These are phyloP conservation scores for Gila robusta DNA, from an alignment of 2,797 vertebrate genomes.

Conservation along the genomic window DNA sequence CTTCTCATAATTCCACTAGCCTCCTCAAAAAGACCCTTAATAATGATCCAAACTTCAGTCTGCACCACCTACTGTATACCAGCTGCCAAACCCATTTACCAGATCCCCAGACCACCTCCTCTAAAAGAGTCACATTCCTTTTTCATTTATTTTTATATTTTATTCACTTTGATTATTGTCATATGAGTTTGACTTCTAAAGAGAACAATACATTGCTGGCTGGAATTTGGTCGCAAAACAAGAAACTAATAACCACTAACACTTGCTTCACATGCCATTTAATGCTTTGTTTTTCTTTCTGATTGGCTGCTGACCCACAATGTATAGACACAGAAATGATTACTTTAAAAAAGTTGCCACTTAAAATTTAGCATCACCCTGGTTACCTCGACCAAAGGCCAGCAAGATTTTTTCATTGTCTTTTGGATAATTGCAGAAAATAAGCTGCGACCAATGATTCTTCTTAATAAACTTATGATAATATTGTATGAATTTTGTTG, in stretches of 20 bases:
- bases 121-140: neutral
- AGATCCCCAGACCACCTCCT: constrained; percentile 19
- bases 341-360: neutral
- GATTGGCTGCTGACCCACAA: neutral
- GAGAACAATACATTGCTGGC: neutral
- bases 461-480: neutral
- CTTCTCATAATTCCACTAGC: constrained; percentile 38
- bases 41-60: constrained; percentile 46
- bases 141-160: constrained; percentile 2
- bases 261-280: neutral
- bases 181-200: neutral
- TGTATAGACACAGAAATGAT: neutral
- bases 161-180: constrained; percentile 17
- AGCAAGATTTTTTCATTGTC: neutral
- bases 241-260: neutral
- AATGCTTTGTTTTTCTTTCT: constrained; percentile 10
- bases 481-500: neutral
- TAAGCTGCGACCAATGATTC: neutral
- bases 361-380: neutral
- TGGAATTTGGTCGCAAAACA: neutral
- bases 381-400: neutral
- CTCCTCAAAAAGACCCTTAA: constrained; percentile 48
- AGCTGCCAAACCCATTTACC: constrained; percentile 1
- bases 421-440: neutral
- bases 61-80: neutral